Evolutionary conservation across 2,797 vertebrate species (phyloP).

Genomic region (Xiphorhynchus erythropygius): DNA sequence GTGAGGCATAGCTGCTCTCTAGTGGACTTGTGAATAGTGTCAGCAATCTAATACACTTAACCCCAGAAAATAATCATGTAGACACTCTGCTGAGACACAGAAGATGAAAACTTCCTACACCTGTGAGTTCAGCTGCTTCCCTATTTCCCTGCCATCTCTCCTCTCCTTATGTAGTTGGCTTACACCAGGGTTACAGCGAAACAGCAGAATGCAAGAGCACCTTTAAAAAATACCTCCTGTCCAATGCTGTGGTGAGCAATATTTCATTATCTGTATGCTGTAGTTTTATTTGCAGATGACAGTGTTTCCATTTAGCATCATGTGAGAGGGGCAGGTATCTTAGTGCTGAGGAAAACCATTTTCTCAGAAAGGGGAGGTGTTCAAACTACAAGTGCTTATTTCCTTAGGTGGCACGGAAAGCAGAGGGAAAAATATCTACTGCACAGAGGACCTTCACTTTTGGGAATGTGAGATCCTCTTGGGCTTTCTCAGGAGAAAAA

Average conservation of each 20-base stretch:
- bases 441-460: background rate
- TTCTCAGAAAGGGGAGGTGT: background rate
- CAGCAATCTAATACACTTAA: background rate
- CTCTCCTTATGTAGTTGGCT: background rate
- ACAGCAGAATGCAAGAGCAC: background rate
- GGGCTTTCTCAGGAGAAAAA: background rate
- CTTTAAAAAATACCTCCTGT: background rate
- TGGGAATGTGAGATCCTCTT: background rate
- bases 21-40: constrained; percentile 23
- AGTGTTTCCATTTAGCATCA: background rate
- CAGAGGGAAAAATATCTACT: background rate
- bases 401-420: background rate
- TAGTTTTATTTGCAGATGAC: background rate
- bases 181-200: background rate
- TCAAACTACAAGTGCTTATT: background rate
- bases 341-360: background rate
- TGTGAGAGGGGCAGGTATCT: background rate
- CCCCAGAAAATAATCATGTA: background rate
- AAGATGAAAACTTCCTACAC: background rate
- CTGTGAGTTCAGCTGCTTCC: background rate
- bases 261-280: background rate
- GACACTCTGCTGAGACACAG: background rate
- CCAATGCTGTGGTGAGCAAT: background rate
- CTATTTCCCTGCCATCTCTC: background rate
- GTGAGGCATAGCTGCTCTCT: constrained; percentile 59